These are phyloP conservation scores for Salminus brasiliensis DNA, from an alignment of 2,113 vertebrate species.

Conservation along the genomic window DNA sequence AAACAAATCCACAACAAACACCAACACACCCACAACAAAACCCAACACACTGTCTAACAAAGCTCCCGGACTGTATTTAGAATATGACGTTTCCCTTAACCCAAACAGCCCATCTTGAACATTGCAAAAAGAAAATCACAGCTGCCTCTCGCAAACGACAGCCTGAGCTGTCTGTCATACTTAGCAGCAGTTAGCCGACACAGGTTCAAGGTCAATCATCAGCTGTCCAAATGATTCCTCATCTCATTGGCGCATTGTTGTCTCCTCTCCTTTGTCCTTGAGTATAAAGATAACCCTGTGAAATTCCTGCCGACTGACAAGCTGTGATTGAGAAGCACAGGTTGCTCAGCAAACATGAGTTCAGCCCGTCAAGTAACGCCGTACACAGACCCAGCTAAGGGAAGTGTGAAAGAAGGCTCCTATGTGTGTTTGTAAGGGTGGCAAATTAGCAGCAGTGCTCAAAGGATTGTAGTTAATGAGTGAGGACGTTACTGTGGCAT, in stretches of 20 bases:
- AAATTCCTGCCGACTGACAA: slow-evolving; percentile 46
- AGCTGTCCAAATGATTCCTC: slow-evolving; percentile 35
- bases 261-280: slow-evolving; percentile 57
- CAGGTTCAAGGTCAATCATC: slow-evolving; percentile 16
- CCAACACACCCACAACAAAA: neutral
- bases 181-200: slow-evolving; percentile 35
- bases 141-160: slow-evolving; percentile 5
- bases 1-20: neutral
- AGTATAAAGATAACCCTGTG: slow-evolving; percentile 56
- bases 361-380: slow-evolving; percentile 14
- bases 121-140: neutral
- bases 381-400: slow-evolving; percentile 8
- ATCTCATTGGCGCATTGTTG: slow-evolving; percentile 46
- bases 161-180: slow-evolving; percentile 21
- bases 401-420: neutral
- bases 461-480: neutral
- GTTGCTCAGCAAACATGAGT: slow-evolving; percentile 25
- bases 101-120: slow-evolving; percentile 20
- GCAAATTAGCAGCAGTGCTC: neutral
- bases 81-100: neutral
- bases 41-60: neutral
- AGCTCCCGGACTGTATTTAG: neutral
- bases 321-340: slow-evolving; percentile 48
- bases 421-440: neutral
- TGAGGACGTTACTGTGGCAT: slow-evolving; percentile 8